Percentiles rank a stretch among this genome's conserved stretches.
These are phyloP conservation scores for Sminthopsis crassicaudata DNA, from an alignment of 2,113 vertebrate species.

Conservation along the genomic window DNA sequence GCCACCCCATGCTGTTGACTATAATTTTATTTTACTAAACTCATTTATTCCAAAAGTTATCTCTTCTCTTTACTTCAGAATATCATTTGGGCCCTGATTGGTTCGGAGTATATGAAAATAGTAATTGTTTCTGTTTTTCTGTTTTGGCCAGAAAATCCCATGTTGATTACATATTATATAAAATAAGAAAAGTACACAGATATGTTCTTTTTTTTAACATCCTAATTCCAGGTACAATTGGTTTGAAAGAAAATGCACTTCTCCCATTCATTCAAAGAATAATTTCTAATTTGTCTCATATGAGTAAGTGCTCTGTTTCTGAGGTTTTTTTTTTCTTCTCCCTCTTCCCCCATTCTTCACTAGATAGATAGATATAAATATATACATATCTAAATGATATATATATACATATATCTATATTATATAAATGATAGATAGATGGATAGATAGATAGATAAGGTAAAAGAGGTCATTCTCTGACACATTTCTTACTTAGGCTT, in stretches of 20 bases:
- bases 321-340: neutral
- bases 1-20: neutral
- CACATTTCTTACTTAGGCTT: too few relatives aligned
- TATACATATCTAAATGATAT: too few relatives aligned
- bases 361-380: too few relatives aligned
- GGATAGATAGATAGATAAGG: too few relatives aligned
- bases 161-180: too few relatives aligned
- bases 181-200: neutral
- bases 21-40: neutral
- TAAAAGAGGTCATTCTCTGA: too few relatives aligned
- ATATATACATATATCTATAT: too few relatives aligned
- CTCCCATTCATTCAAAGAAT: constrained; percentile 43
- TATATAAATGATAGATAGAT: too few relatives aligned
- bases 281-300: constrained; percentile 32
- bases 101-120: too few relatives aligned
- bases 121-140: too few relatives aligned
- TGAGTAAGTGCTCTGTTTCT: neutral
- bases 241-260: constrained; percentile 34
- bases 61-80: neutral
- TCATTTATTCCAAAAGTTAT: neutral
- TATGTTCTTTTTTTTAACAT: neutral
- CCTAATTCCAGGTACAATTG: constrained; percentile 36
- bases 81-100: too few relatives aligned
- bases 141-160: too few relatives aligned
- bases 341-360: neutral